phyloP scores from a whole-genome alignment of 1,140 invertebrate species.

The Ceratitis capitata region DNA sequence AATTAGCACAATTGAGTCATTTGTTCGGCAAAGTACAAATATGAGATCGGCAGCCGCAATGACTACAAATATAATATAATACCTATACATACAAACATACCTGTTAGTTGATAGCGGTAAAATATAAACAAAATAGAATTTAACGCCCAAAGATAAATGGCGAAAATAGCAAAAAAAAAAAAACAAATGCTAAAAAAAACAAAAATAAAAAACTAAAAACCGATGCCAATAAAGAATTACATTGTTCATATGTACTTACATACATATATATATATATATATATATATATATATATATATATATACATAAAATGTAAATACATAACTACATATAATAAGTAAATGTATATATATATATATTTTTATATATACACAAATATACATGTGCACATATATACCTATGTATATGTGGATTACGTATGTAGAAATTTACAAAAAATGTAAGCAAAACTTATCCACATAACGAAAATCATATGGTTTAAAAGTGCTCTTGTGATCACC shows the following conservation, averaged over 20 bases:
- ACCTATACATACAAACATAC: too few species aligned
- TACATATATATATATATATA: background rate
- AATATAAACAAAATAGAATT: slow-evolving; percentile 20
- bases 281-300: background rate
- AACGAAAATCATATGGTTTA: too few species aligned
- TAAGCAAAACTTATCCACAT: too few species aligned
- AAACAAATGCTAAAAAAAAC: background rate
- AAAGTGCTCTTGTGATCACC: too few species aligned
- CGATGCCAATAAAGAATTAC: background rate
- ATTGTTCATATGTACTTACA: background rate
- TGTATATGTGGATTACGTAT: too few species aligned
- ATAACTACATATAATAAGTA: too few species aligned
- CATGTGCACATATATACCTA: too few species aligned
- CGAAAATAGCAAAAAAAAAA: slow-evolving; percentile 16
- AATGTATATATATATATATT: background rate
- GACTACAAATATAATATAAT: too few species aligned
- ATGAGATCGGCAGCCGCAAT: background rate
- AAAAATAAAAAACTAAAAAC: slow-evolving; percentile 5
- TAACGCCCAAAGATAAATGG: background rate
- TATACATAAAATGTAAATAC: background rate
- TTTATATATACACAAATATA: background rate
- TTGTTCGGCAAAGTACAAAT: slow-evolving; percentile 21
- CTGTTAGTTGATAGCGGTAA: background rate
- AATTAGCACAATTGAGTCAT: slow-evolving; percentile 16
- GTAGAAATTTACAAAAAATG: background rate